Evolutionary conservation across 2,888 invertebrate genomes (phyloP).

Genomic region (Tenthredo mesomela): DNA sequence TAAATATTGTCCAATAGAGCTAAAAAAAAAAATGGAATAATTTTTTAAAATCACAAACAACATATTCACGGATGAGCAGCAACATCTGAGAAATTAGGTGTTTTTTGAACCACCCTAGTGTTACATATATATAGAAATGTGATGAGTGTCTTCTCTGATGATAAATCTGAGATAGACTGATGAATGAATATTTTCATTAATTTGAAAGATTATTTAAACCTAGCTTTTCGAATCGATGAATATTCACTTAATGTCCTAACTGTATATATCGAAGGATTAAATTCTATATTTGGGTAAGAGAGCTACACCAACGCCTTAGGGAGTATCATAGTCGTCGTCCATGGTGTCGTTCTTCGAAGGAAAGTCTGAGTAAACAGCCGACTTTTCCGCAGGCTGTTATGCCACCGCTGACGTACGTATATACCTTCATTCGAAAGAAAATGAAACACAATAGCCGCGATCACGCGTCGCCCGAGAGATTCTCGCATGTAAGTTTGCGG

Average conservation of each 20-base stretch:
- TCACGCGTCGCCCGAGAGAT: constrained; percentile 16
- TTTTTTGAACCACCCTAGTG: too few species aligned
- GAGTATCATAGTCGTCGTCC: neutral
- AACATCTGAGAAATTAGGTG: too few species aligned
- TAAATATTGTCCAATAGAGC: too few species aligned
- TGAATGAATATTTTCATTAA: neutral
- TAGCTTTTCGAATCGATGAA: neutral
- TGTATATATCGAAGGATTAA: neutral
- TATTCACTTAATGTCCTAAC: neutral
- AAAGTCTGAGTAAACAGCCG: constrained; percentile 23
- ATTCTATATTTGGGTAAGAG: neutral
- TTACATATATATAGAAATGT: too few species aligned
- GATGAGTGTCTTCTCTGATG: too few species aligned
- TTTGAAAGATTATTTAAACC: too few species aligned
- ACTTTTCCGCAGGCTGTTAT: constrained; percentile 41
- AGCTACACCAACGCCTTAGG: neutral
- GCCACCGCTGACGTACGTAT: constrained; percentile 38
- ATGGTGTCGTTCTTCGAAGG: constrained; percentile 12
- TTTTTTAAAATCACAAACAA: too few species aligned
- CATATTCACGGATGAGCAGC: too few species aligned
- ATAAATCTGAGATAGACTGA: neutral
- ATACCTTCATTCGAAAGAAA: constrained; percentile 22
- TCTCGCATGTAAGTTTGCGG: constrained; percentile 30
- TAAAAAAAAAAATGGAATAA: too few species aligned
- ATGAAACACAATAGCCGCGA: constrained; percentile 29